These are phyloP conservation scores for Percina caprodes DNA, from an alignment of 2,113 vertebrate genomes.

Conservation along the genomic window DNA sequence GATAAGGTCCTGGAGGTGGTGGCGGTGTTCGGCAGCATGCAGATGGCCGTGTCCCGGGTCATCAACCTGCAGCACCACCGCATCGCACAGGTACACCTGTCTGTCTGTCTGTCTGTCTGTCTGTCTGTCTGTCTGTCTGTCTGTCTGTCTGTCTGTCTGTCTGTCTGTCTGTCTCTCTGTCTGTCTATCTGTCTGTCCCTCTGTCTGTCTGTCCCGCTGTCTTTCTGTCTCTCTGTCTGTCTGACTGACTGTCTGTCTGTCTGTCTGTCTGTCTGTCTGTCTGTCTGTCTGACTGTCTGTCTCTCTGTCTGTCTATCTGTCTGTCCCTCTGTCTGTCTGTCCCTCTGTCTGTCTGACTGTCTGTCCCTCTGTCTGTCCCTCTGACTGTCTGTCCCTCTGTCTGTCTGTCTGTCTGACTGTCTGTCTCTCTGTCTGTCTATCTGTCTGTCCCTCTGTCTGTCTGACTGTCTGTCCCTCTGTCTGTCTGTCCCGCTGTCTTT, in stretches of 20 bases:
- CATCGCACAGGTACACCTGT: slow-evolving; percentile 90
- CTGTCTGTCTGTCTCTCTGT: too few species aligned
- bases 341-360: too few species aligned
- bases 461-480: neutral
- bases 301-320: neutral
- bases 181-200: neutral
- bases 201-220: neutral
- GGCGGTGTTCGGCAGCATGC: slow-evolving; percentile 98
- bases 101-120: neutral
- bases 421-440: neutral
- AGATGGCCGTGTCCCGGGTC: slow-evolving; percentile 98
- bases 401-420: too few species aligned
- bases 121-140: neutral
- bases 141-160: neutral
- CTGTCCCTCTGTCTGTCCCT: neutral
- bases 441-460: neutral
- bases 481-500: slow-evolving; percentile 84
- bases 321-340: neutral
- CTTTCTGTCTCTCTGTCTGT: neutral
- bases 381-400: too few species aligned
- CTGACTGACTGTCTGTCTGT: neutral
- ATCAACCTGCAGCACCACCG: slow-evolving; percentile 97
- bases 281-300: too few species aligned
- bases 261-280: too few species aligned
- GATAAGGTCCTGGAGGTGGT: slow-evolving; percentile 99